Base-by-base conservation (phyloP, 2,113 vertebrate species). In the Corythaixoides concolor region DNA sequence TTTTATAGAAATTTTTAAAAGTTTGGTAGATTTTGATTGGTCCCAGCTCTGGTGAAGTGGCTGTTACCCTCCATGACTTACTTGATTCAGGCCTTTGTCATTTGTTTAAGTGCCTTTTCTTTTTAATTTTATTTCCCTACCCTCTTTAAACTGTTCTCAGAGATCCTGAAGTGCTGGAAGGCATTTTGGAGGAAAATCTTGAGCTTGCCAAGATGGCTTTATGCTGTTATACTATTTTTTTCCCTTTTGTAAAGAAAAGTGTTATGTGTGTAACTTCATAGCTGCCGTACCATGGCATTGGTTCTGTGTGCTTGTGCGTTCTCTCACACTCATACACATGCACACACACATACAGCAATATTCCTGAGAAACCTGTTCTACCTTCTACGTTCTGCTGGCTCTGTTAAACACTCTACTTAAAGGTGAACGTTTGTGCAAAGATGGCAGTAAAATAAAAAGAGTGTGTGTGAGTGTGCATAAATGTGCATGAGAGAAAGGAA, bases 41-140 rank as follows among this genome's bases (percentile, higher is more conserved):
- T 98, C 95, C 87, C 96, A 90, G 88, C 93, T 96, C 97, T 97
- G 90, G 90, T 98, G 89, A 97, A 98, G 95, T 93, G 80, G 96
- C 91, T 97, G 94, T 97, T 96, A 92, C 84, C 95, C 94, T 97
- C 97, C 95, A 94, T 95, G 89, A 97, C 95, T 97, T 80, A 96
- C 97, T 98, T 97, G 97, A 85, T 98, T 97, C 98, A 98, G 98
- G 98, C 97, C 97, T 98, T 98, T 97, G 96, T 98, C 98, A 93
- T 98, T 98, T 97, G 96, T 96, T 98, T 98, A 98, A 98, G 98
- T 98, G 98, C 98, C 98, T 98, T 98, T 98, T 97, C 89, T 91
- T 95, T 81, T 63, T 90, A 19, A 45, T 93, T 89, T 86, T 79
- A 82, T 89, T 95, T 87, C 62, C 70, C 47, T 77, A 58, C 75